phyloP scores from a whole-genome alignment of 2,113 vertebrate species.

The Leiothrix lutea region DNA sequence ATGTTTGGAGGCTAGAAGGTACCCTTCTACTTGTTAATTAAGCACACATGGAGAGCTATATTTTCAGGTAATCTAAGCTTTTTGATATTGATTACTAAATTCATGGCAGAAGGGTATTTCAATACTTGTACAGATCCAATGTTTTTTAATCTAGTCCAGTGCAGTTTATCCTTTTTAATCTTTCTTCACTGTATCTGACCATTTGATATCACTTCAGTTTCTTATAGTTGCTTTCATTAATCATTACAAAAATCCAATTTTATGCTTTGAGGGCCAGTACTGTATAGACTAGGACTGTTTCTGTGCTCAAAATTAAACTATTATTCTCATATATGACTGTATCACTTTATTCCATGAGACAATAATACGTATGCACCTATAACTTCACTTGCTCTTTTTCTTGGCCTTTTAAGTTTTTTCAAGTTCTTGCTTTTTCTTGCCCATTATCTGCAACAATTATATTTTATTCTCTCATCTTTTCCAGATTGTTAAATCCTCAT shows the following conservation, averaged over 20 bases:
- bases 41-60: not conserved
- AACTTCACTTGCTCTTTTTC: not conserved
- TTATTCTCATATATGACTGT: not conserved
- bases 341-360: not conserved
- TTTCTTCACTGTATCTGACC: not conserved
- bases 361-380: not conserved
- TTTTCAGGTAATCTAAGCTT: not conserved
- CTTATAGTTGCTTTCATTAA: not conserved
- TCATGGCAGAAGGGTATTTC: not conserved
- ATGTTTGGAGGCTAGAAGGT: not conserved
- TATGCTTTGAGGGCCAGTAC: not conserved
- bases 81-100: not conserved
- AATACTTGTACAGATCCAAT: not conserved
- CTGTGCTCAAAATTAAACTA: not conserved
- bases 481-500: not conserved
- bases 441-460: not conserved
- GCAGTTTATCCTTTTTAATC: not conserved
- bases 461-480: constrained; percentile 20
- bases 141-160: not conserved
- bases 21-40: not conserved
- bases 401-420: not conserved
- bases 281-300: not conserved
- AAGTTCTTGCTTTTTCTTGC: not conserved
- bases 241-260: not conserved
- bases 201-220: not conserved